These are phyloP conservation scores for Steatocranus sp. DNA, from an alignment of 2,797 vertebrate species.

Conservation along the genomic window DNA sequence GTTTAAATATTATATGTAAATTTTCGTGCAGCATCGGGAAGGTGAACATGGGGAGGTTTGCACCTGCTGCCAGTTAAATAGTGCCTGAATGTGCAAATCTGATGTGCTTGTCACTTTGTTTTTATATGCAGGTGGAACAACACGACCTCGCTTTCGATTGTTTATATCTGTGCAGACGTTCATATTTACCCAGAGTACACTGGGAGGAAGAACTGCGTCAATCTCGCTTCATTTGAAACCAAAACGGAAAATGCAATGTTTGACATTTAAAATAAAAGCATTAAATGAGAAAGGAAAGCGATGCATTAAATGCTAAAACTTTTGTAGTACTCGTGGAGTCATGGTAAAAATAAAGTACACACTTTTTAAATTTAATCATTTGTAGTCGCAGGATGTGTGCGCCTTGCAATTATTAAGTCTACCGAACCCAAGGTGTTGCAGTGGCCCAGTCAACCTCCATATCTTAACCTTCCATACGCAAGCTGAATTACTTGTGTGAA, in stretches of 20 bases:
- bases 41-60: background rate
- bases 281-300: accelerated
- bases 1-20: background rate
- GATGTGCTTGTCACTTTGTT: accelerated
- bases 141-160: background rate
- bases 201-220: conserved; percentile 16
- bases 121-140: background rate
- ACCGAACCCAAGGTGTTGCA: background rate
- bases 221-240: accelerated
- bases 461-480: background rate
- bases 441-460: background rate
- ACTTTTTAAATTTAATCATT: background rate
- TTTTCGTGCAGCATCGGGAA: background rate
- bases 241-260: background rate
- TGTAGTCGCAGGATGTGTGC: accelerated
- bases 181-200: conserved; percentile 69
- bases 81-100: background rate
- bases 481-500: background rate
- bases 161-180: conserved; percentile 32
- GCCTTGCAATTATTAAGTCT: background rate
- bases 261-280: conserved; percentile 16
- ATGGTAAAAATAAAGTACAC: background rate
- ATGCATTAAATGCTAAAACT: background rate
- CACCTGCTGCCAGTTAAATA: background rate
- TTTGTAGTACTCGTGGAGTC: background rate